Percentiles rank a stretch among this genome's conserved stretches.
Conservation (phyloP, 1,140 invertebrate genomes). For the Nasonia longicornis region DNA sequence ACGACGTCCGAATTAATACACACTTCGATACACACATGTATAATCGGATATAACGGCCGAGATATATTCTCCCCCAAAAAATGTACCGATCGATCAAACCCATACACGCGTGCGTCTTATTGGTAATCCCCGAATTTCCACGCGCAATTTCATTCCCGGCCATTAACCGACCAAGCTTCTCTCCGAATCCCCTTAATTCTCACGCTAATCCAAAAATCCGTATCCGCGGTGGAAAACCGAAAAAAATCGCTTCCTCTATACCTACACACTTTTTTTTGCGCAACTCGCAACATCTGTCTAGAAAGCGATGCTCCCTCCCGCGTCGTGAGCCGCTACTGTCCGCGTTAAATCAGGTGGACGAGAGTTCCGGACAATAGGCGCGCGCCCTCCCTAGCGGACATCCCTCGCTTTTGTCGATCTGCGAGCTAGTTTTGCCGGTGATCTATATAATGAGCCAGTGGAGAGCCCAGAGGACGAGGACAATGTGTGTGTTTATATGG, state of each 20-base stretch:
- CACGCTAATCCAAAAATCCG: constrained; percentile 42
- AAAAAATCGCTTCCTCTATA: background rate
- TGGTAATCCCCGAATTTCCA: constrained; percentile 6
- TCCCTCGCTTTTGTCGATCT: background rate
- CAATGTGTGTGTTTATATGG: background rate
- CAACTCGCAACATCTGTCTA: constrained; percentile 63
- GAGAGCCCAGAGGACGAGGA: background rate
- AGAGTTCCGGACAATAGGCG: constrained; percentile 36
- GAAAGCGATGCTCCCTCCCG: constrained; percentile 60
- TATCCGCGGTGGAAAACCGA: background rate
- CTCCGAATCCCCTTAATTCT: constrained; percentile 23
- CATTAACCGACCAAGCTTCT: background rate
- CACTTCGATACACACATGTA: no score
- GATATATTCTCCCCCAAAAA: background rate
- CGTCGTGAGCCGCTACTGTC: constrained; percentile 52
- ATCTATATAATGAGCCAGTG: background rate
- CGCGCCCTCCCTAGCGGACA: background rate
- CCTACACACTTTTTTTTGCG: constrained; percentile 44
- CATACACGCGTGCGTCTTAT: background rate
- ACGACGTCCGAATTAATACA: no score
- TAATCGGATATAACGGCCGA: no score
- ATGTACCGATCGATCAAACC: background rate
- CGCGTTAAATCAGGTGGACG: constrained; percentile 66
- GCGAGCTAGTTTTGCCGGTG: background rate
- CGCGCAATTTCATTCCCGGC: constrained; percentile 21